Percentiles rank a stretch among this genome's conserved stretches.
Evolutionary conservation across 2,888 invertebrate genomes (phyloP).

Genomic region (Lasioglossum zephyrum): DNA sequence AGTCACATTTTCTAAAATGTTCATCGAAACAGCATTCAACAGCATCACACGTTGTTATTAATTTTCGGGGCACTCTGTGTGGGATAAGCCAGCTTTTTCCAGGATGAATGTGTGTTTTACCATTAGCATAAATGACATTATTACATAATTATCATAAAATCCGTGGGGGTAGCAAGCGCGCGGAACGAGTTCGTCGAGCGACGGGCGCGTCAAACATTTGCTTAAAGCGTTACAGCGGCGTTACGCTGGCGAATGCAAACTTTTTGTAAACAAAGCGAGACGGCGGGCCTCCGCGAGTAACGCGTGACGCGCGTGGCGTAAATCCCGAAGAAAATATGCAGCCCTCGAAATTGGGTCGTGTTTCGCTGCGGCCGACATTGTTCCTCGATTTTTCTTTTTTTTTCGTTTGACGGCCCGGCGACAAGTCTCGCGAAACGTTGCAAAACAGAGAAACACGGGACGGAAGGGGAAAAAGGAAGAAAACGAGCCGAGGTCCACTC

Average conservation of each 20-base stretch:
- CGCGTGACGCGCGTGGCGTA: background rate
- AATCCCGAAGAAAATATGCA: slow-evolving; percentile 8
- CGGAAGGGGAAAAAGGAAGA: background rate
- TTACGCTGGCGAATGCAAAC: background rate
- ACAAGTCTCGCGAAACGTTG: background rate
- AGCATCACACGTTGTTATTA: background rate
- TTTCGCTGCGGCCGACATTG: background rate
- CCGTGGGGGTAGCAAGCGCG: background rate
- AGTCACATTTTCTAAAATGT: background rate
- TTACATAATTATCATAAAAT: background rate
- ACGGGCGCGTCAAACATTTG: background rate
- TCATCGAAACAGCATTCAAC: background rate
- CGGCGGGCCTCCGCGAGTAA: background rate
- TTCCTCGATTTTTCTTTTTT: background rate
- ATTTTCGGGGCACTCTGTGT: background rate
- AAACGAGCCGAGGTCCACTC: background rate
- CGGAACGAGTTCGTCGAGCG: background rate
- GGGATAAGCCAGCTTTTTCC: background rate
- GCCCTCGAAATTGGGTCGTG: background rate
- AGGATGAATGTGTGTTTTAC: background rate
- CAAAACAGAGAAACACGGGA: background rate
- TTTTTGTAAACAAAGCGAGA: background rate
- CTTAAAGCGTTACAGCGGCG: background rate
- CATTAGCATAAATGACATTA: background rate
- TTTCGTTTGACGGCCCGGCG: background rate